Percentiles rank a stretch among this genome's conserved stretches.
These are phyloP conservation scores for Lacerta agilis DNA, from an alignment of 2,797 vertebrate genomes.

Conservation along the genomic window DNA sequence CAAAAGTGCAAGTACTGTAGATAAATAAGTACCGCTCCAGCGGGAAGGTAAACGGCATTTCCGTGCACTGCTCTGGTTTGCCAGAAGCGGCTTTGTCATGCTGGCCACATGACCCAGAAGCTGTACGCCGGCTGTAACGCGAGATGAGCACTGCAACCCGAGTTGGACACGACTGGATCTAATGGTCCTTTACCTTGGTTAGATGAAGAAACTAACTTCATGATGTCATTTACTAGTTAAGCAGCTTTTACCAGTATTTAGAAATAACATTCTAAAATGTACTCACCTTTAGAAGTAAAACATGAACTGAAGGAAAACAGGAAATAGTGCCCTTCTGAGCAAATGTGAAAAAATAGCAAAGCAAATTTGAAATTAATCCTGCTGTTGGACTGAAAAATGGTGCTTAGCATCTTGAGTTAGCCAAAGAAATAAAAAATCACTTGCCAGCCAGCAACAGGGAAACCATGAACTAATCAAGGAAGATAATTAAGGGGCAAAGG, in stretches of 20 bases:
- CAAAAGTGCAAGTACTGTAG: too few relatives aligned
- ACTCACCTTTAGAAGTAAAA: conserved; percentile 60
- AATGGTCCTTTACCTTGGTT: neutral
- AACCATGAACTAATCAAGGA: neutral
- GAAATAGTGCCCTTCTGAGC: neutral
- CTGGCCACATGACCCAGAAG: too few relatives aligned
- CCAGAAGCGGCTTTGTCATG: too few relatives aligned
- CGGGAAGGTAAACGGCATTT: too few relatives aligned
- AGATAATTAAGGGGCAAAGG: conserved; percentile 7
- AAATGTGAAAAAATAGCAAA: neutral
- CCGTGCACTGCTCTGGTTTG: too few relatives aligned
- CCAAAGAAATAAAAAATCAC: neutral
- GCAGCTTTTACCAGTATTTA: neutral
- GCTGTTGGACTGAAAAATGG: neutral
- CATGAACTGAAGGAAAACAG: neutral
- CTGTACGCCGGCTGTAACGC: too few relatives aligned
- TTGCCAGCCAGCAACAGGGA: neutral
- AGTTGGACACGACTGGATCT: too few relatives aligned
- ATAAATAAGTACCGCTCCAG: too few relatives aligned
- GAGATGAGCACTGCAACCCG: too few relatives aligned
- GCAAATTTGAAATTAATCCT: neutral
- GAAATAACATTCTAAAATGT: neutral
- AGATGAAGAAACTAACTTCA: conserved; percentile 7
- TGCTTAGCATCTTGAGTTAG: neutral
- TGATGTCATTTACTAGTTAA: conserved; percentile 44